Evolutionary conservation across 1,140 invertebrate species (phyloP).

Genomic region (Megathymus violae): DNA sequence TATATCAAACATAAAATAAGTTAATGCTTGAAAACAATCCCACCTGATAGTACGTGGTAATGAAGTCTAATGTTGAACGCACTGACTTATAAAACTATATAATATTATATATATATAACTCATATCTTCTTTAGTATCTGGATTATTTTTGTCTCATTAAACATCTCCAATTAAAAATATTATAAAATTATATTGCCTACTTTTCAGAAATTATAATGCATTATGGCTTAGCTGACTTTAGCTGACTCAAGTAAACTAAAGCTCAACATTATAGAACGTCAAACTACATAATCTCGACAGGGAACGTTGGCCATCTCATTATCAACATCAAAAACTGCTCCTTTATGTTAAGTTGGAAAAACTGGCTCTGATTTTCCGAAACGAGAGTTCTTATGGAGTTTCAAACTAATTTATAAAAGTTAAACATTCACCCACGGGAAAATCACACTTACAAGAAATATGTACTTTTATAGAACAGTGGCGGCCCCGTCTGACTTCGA

Average conservation of each 20-base stretch:
- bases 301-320: constrained; percentile 9
- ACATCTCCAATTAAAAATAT: too few relatives aligned
- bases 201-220: background rate
- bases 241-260: too few relatives aligned
- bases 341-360: constrained; percentile 5
- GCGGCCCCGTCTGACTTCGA: background rate
- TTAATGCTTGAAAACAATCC: too few relatives aligned
- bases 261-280: too few relatives aligned
- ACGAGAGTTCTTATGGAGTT: constrained; percentile 27
- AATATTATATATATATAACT: too few relatives aligned
- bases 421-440: constrained; percentile 19
- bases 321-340: constrained; percentile 9
- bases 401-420: constrained; percentile 28
- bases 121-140: too few relatives aligned
- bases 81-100: too few relatives aligned
- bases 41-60: too few relatives aligned
- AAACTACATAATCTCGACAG: constrained; percentile 1
- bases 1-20: too few relatives aligned
- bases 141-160: too few relatives aligned
- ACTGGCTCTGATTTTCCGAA: constrained; percentile 17
- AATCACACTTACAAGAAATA: constrained; percentile 6
- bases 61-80: too few relatives aligned
- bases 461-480: background rate
- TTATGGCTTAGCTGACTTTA: background rate
- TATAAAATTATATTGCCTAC: too few relatives aligned